Conservation (phyloP, 2,113 vertebrate species). For the Ictidomys tridecemlineatus region DNA sequence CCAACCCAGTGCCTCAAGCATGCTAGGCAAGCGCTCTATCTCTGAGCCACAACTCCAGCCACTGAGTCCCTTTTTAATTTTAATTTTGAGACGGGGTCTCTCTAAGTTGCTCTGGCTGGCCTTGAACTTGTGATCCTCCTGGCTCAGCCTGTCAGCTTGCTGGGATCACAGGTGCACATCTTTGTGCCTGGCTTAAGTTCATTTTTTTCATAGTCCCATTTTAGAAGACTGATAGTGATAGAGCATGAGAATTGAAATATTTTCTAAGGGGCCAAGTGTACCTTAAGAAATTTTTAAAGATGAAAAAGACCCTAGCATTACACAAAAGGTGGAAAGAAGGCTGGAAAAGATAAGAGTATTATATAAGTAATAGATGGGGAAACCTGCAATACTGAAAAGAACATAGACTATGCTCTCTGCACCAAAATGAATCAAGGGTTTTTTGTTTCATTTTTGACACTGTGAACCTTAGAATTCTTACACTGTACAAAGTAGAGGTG, state of each 20-base stretch:
- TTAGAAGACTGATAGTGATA: background rate
- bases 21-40: too few species aligned
- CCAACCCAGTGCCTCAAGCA: too few species aligned
- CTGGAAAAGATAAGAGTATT: background rate
- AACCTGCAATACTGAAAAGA: background rate
- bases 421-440: background rate
- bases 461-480: background rate
- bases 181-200: background rate
- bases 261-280: background rate
- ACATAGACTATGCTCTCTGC: background rate
- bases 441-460: background rate
- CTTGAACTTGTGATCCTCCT: background rate
- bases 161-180: too few species aligned
- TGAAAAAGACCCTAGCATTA: background rate
- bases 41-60: too few species aligned
- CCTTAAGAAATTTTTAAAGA: conserved; percentile 13
- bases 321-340: background rate
- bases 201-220: background rate
- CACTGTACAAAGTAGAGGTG: background rate
- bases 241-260: background rate
- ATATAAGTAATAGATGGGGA: background rate
- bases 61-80: too few species aligned
- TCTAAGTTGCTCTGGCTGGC: background rate
- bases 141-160: too few species aligned
- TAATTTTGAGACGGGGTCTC: too few species aligned